Evolutionary conservation across 37 sponge, comb jelly and placozoan genomes (phyloP), one percentile per base, ranked within the genome.

Genomic region (Lycopodina hypogea): DNA sequence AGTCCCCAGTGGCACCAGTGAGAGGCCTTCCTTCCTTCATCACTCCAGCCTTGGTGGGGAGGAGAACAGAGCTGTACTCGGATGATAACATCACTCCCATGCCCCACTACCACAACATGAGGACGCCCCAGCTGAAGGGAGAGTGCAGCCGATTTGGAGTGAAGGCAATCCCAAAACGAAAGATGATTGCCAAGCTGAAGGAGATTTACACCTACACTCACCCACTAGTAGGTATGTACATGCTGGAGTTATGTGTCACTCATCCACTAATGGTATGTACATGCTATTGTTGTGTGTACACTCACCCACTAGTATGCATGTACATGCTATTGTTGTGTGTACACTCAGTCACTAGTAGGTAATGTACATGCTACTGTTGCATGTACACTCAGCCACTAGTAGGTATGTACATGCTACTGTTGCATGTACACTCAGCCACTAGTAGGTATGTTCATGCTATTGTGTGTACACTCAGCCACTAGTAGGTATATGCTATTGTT

Each of bases 191-290:
- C n/a, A 87, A 87, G 71, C 77, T 92, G 22, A 53, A 39, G 3
- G 85, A 92, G 77, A 92, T 92, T 30, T 88, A 92, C 41, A 76
- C 79, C 30, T 88, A 84, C 74, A 78, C 82, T 52, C 91, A 90
- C 45, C 91, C 91, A 58, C 58, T 90, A 33, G 80, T 86, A 53
- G 78, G 90, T 85, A 51, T 65, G 84, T 72, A 39, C 41, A 32
- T 67, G 56, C 35, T 22, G 22, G 14, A n/a, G n/a, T n/a, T 53
- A 53, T 53, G 18, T 14, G 14, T 14, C 56, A 19, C 17, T 18
- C 56, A 18, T 53, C 56, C 18, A 53, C 56, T 53, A 18, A 19
- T 19, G 56, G 17, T 53, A 53, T 53, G 18, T 14, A n/a, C n/a
- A n/a, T n/a, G n/a, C n/a, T n/a, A n/a, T n/a, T n/a, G n/a, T n/a